Conservation (phyloP, 2,888 invertebrate species). For the Proisotoma minuta region DNA sequence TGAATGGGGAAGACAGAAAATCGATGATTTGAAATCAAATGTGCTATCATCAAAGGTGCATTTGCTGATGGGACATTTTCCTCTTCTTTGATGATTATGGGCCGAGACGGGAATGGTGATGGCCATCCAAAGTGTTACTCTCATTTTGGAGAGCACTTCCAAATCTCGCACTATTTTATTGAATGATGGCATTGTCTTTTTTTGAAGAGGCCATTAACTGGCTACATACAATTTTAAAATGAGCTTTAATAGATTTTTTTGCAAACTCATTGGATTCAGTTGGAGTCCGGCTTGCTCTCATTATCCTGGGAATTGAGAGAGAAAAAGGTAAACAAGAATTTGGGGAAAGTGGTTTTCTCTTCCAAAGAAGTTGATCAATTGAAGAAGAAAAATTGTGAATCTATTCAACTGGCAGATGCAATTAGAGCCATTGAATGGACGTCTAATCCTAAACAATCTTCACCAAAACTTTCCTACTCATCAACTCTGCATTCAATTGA, state of each 20-base stretch:
- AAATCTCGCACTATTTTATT: conserved; percentile 33
- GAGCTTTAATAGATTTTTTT: no score
- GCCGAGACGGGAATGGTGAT: conserved; percentile 29
- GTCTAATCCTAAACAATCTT: conserved; percentile 18
- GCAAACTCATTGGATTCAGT: no score
- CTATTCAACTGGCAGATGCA: conserved; percentile 37
- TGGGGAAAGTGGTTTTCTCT: not conserved
- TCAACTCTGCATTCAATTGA: no score
- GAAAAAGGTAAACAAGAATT: no score
- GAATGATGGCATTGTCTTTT: conserved; percentile 41
- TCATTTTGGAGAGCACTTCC: conserved; percentile 15
- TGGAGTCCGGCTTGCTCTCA: no score
- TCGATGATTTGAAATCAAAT: no score
- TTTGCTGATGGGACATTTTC: no score
- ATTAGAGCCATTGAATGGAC: conserved; percentile 41
- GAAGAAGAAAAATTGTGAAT: conserved; percentile 30
- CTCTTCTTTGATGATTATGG: conserved; percentile 27
- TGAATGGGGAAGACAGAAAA: no score
- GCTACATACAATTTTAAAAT: no score
- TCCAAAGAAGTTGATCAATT: conserved; percentile 13
- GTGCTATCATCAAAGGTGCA: no score
- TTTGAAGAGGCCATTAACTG: no score
- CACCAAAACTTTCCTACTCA: no score
- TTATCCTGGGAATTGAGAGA: not conserved
- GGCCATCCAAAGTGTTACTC: conserved; percentile 43